A percentile compares a stretch with the other conserved stretches of the same genome.
Evolutionary conservation across 1,140 invertebrate species (phyloP).

Genomic region (Drosophila equinoxialis): DNA sequence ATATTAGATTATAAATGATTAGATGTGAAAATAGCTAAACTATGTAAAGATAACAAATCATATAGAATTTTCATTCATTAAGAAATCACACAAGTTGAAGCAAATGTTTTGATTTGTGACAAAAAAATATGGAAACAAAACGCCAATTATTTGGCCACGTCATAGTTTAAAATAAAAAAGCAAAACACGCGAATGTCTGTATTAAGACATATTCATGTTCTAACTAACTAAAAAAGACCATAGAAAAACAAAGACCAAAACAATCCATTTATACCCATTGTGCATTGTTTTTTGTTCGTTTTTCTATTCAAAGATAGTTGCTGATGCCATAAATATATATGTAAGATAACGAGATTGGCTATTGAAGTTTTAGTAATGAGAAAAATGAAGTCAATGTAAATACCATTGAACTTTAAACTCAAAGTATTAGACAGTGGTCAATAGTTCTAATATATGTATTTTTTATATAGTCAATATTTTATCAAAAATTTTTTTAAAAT

Average conservation of each 20-base stretch:
- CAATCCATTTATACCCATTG: conserved; percentile 52
- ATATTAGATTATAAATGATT: conserved; percentile 19
- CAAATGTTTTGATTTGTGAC: conserved; percentile 13
- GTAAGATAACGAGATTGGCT: not conserved
- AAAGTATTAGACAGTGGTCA: too few relatives aligned
- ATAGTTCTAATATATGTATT: too few relatives aligned
- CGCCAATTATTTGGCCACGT: conserved; percentile 53
- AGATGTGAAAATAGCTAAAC: conserved; percentile 22
- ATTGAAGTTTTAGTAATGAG: too few relatives aligned
- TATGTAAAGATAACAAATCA: conserved; percentile 13
- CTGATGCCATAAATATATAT: conserved; percentile 7
- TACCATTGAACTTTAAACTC: not conserved
- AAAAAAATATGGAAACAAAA: conserved; percentile 32
- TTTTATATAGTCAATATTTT: too few relatives aligned
- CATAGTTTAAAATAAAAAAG: conserved; percentile 39
- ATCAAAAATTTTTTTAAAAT: too few relatives aligned
- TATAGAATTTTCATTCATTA: conserved; percentile 10
- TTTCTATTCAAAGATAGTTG: conserved; percentile 32
- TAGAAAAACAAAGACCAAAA: conserved; percentile 38
- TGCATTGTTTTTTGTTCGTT: conserved; percentile 36
- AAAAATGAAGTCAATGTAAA: not conserved
- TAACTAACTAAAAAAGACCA: conserved; percentile 19
- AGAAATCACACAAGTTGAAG: too few relatives aligned
- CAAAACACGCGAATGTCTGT: conserved; percentile 12
- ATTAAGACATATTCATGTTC: conserved; percentile 50